A percentile compares a stretch with the other conserved stretches of the same genome.
These are phyloP conservation scores for Neelides sp. DNA, from an alignment of 1,140 invertebrate species.

Conservation along the genomic window DNA sequence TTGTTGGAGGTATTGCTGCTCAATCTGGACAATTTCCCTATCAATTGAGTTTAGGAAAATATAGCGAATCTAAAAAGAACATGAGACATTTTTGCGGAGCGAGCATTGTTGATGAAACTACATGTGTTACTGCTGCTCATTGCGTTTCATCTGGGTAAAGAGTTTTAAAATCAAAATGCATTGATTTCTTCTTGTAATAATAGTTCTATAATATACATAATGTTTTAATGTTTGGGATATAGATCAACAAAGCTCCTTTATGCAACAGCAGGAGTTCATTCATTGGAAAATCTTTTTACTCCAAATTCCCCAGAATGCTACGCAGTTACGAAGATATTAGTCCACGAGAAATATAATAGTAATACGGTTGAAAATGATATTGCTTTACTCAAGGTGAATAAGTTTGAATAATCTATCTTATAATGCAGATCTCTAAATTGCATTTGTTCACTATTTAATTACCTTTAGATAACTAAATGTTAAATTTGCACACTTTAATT, in stretches of 20 bases:
- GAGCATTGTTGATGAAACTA: no score
- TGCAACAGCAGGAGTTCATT: neutral
- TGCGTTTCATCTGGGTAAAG: constrained; percentile 9
- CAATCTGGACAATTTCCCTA: constrained; percentile 1
- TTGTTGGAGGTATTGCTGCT: constrained; percentile 12
- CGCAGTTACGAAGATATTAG: neutral
- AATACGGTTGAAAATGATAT: constrained; percentile 15
- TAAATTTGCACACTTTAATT: neutral
- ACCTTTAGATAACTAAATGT: neutral
- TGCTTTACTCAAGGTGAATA: constrained; percentile 5
- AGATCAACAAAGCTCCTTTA: neutral
- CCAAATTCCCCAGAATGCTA: neutral
- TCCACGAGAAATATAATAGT: constrained; percentile 9
- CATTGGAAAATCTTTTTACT: neutral
- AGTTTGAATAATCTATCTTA: neutral
- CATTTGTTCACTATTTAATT: neutral
- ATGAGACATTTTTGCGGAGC: constrained; percentile 18
- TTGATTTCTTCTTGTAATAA: neutral
- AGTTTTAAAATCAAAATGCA: constrained; percentile 6
- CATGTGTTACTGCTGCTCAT: neutral
- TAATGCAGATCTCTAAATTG: no score
- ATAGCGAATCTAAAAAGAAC: neutral
- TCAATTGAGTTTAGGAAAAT: constrained; percentile 20
- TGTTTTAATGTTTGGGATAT: neutral
- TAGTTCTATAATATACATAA: neutral